Percentiles rank a stretch among this genome's conserved stretches.
Evolutionary conservation across 64 coral and sea anemone species (phyloP).

Genomic region (Stichodactyla mertensii): DNA sequence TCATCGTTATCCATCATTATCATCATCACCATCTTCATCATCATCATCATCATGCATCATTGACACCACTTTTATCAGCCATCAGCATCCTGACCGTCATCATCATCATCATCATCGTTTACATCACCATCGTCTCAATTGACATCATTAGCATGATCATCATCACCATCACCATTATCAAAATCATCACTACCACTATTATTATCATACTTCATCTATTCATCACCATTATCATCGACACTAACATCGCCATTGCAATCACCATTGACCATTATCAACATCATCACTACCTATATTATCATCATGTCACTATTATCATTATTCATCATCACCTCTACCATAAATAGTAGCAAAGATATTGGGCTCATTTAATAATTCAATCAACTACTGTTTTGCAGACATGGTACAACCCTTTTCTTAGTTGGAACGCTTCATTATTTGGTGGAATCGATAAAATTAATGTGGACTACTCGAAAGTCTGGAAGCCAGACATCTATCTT

Average conservation of each 20-base stretch:
- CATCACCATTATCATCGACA: neutral
- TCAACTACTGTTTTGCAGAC: conserved; percentile 8
- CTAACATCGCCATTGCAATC: neutral
- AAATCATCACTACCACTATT: too few relatives aligned
- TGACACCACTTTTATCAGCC: neutral
- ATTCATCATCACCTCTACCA: neutral
- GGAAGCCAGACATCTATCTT: conserved; percentile 80
- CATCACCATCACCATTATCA: neutral
- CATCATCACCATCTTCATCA: neutral
- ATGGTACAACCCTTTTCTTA: conserved; percentile 80
- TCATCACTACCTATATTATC: neutral
- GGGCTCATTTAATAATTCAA: neutral
- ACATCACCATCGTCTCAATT: neutral
- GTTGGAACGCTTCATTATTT: conserved; percentile 63
- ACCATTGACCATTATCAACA: neutral
- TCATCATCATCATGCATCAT: neutral
- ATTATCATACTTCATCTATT: too few relatives aligned
- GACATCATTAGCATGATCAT: neutral
- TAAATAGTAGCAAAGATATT: too few relatives aligned
- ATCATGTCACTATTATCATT: neutral
- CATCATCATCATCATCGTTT: neutral
- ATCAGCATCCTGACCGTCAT: neutral
- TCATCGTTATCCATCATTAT: neutral
- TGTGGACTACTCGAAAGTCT: conserved; percentile 46
- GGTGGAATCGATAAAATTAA: conserved; percentile 70